Evolutionary conservation across 1,140 invertebrate genomes (phyloP).

Genomic region (Drosophila santomea): DNA sequence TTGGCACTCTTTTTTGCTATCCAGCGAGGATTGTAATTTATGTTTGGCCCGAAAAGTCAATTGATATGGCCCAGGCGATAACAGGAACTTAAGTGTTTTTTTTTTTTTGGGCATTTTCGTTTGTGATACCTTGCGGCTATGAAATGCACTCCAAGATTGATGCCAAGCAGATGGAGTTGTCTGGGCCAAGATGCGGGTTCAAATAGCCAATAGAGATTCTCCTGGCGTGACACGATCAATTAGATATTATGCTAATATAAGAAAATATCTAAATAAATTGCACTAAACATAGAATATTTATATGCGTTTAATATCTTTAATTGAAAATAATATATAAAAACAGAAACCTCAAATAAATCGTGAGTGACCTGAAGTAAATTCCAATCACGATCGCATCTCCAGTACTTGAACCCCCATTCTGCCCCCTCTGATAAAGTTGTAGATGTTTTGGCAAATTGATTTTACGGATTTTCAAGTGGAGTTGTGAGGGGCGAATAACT

Average conservation of each 20-base stretch:
- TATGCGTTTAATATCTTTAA: neutral
- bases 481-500: slow-evolving; percentile 67
- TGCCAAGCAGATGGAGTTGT: slow-evolving; percentile 66
- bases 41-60: slow-evolving; percentile 76
- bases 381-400: neutral
- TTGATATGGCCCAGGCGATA: slow-evolving; percentile 74
- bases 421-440: slow-evolving; percentile 69
- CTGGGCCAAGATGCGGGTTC: slow-evolving; percentile 63
- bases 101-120: slow-evolving; percentile 9
- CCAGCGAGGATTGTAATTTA: slow-evolving; percentile 61
- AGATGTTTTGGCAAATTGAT: slow-evolving; percentile 81
- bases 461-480: slow-evolving; percentile 67
- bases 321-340: neutral
- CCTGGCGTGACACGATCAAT: neutral
- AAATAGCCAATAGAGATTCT: slow-evolving; percentile 26
- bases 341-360: neutral
- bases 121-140: slow-evolving; percentile 27
- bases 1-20: slow-evolving; percentile 57
- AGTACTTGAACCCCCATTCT: neutral
- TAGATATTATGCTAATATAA: too few relatives aligned
- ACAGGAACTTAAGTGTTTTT: slow-evolving; percentile 71
- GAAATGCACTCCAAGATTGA: slow-evolving; percentile 51
- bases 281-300: too few relatives aligned
- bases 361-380: neutral
- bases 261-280: too few relatives aligned